These are phyloP conservation scores for Nymphalis io DNA, from an alignment of 1,140 invertebrate genomes.

Conservation along the genomic window DNA sequence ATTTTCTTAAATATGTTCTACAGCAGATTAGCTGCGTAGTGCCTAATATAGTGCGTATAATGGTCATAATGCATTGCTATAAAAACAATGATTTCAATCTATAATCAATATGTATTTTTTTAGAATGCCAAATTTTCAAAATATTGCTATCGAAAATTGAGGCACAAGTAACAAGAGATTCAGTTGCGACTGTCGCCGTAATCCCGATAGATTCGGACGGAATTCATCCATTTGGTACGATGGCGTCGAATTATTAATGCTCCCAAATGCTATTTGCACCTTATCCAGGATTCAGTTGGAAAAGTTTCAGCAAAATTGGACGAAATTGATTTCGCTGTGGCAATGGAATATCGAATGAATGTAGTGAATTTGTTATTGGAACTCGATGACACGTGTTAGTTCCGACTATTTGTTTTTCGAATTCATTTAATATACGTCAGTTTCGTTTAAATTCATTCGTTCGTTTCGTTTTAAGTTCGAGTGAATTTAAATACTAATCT, in stretches of 20 bases:
- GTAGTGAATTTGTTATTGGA: constrained; percentile 20
- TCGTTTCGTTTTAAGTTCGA: neutral
- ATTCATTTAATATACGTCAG: constrained; percentile 6
- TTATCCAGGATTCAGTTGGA: constrained; percentile 41
- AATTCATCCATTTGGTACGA: constrained; percentile 48
- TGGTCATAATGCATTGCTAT: too few relatives aligned
- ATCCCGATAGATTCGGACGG: constrained; percentile 47
- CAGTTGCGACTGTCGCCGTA: constrained; percentile 24
- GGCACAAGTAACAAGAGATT: constrained; percentile 6
- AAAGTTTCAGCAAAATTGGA: constrained; percentile 46
- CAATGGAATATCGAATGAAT: constrained; percentile 33
- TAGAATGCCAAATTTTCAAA: neutral
- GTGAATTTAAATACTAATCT: neutral
- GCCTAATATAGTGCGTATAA: too few relatives aligned
- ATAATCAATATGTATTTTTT: neutral
- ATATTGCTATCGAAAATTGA: neutral
- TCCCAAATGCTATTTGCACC: constrained; percentile 51
- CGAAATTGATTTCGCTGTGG: constrained; percentile 44
- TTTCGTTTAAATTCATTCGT: neutral
- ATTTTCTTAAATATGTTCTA: too few relatives aligned
- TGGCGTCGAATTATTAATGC: constrained; percentile 58
- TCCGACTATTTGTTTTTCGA: constrained; percentile 6
- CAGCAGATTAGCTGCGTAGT: too few relatives aligned
- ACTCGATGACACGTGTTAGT: constrained; percentile 8
- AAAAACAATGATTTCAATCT: too few relatives aligned